Conservation (phyloP, 2,888 invertebrate species). For the Candidula unifasciata region DNA sequence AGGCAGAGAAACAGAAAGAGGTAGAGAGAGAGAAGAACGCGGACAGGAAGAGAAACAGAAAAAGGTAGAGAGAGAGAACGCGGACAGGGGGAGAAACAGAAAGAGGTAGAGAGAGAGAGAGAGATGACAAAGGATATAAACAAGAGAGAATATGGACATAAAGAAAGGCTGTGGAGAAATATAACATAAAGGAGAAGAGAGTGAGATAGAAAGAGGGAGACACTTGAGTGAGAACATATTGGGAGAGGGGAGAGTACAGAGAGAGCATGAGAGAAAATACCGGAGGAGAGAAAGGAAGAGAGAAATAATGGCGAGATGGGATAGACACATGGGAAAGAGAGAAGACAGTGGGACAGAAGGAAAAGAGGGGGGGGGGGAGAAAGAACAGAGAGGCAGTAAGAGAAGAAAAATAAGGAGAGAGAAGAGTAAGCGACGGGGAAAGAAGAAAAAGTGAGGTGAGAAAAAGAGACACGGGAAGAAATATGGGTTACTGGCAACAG, state of each 20-base stretch:
- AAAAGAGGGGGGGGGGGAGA: too few relatives aligned
- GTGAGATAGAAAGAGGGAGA: not conserved
- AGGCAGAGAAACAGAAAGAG: not conserved
- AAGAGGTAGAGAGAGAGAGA: too few relatives aligned
- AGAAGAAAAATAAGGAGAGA: too few relatives aligned
- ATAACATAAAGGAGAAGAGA: too few relatives aligned
- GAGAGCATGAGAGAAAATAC: not conserved
- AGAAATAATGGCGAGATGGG: not conserved
- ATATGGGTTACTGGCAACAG: too few relatives aligned
- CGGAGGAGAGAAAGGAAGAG: not conserved
- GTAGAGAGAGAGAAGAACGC: not conserved
- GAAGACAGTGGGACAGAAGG: too few relatives aligned
- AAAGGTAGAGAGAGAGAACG: conserved; percentile 4
- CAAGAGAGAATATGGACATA: too few relatives aligned
- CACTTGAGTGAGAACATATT: not conserved
- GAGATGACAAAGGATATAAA: not conserved
- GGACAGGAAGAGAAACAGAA: not conserved
- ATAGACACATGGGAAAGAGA: not conserved
- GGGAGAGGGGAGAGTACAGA: not conserved
- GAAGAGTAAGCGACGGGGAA: too few relatives aligned
- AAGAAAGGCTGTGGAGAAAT: not conserved
- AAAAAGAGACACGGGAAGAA: too few relatives aligned
- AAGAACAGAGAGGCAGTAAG: too few relatives aligned
- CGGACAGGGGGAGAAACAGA: too few relatives aligned
- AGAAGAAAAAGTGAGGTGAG: too few relatives aligned